These are phyloP conservation scores for Psophia crepitans DNA, from an alignment of 2,113 vertebrate genomes.

Conservation along the genomic window DNA sequence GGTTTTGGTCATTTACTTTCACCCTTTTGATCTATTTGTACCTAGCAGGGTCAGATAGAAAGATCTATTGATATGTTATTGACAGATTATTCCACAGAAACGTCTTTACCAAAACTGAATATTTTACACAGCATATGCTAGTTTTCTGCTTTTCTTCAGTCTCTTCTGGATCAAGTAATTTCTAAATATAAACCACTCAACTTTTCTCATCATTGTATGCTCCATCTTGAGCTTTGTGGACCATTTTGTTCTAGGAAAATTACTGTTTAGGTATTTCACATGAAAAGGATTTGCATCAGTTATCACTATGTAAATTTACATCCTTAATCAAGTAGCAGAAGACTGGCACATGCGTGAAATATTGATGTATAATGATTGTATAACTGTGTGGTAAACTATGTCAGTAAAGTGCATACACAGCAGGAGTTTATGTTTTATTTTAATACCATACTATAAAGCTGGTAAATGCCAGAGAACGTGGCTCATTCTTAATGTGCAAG, in stretches of 20 bases:
- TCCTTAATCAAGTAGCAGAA: not conserved
- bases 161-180: not conserved
- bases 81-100: not conserved
- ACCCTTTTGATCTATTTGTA: not conserved
- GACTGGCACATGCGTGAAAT: not conserved
- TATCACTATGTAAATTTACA: not conserved
- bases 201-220: not conserved
- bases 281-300: not conserved
- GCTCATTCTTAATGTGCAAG: not conserved
- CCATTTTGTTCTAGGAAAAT: not conserved
- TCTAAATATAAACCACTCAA: not conserved
- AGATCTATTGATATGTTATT: not conserved
- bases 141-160: not conserved
- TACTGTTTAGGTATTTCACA: not conserved
- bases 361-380: not conserved
- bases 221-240: not conserved
- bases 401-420: not conserved
- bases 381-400: not conserved
- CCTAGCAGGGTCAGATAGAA: not conserved
- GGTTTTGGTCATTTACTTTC: not conserved
- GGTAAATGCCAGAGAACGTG: rapidly evolving
- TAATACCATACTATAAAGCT: not conserved
- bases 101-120: not conserved
- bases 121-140: not conserved
- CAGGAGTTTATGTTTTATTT: not conserved